phyloP scores from a whole-genome alignment of 2,797 vertebrate species.

The Neoniphon sammara region DNA sequence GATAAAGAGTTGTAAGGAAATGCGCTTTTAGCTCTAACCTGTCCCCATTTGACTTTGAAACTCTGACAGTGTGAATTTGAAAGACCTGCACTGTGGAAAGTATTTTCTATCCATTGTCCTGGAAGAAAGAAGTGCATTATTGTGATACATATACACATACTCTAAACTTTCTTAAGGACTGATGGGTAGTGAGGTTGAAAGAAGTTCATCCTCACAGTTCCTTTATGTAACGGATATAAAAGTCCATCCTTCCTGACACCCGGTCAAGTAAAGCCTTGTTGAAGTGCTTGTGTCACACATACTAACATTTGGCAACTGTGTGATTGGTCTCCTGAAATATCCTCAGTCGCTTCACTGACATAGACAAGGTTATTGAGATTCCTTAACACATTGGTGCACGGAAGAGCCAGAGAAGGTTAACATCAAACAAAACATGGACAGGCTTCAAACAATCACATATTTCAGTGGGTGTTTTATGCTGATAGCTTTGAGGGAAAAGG shows the following conservation, averaged over 20 bases:
- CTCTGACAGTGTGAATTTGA: neutral
- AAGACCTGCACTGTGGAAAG: neutral
- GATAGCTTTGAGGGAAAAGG: constrained; percentile 27
- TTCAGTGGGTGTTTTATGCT: constrained; percentile 1
- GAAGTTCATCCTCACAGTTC: constrained; percentile 53
- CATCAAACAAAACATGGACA: constrained; percentile 4
- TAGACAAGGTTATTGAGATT: constrained; percentile 56
- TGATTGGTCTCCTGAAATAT: constrained; percentile 70
- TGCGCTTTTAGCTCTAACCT: neutral
- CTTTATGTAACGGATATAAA: constrained; percentile 31
- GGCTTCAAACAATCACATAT: neutral
- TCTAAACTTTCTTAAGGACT: constrained; percentile 75
- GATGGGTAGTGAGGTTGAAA: constrained; percentile 62
- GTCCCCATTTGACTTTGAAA: neutral
- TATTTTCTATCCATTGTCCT: neutral
- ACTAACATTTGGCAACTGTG: constrained; percentile 58
- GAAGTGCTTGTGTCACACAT: constrained; percentile 45
- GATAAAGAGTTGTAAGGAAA: neutral
- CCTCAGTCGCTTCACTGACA: constrained; percentile 56
- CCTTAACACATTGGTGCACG: constrained; percentile 38
- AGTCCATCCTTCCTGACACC: constrained; percentile 31
- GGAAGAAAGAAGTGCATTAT: neutral
- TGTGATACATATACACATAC: constrained; percentile 46
- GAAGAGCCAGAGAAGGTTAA: constrained; percentile 18
- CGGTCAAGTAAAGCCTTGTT: constrained; percentile 49